Percentiles rank a stretch among this genome's conserved stretches.
phyloP scores from a whole-genome alignment of 2,797 vertebrate species.

The Alcedo quadribrachys region DNA sequence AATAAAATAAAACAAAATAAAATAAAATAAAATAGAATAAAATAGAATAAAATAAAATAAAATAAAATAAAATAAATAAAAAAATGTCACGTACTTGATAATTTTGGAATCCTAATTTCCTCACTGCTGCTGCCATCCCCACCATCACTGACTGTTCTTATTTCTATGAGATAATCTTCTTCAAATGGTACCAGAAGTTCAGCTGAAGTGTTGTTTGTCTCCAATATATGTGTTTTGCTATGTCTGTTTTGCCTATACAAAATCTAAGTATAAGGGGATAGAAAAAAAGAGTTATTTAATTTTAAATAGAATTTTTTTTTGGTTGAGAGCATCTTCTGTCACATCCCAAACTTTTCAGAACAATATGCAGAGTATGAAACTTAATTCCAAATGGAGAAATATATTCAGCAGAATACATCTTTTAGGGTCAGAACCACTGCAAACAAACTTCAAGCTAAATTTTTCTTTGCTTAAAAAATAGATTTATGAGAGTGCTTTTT shows the following conservation, averaged over 20 bases:
- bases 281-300: background rate
- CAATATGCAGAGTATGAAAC: background rate
- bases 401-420: background rate
- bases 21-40: background rate
- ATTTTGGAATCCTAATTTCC: constrained; percentile 89
- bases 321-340: background rate
- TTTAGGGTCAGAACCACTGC: background rate
- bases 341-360: background rate
- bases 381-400: background rate
- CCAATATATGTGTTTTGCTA: constrained; percentile 80
- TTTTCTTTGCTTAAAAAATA: background rate
- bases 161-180: constrained; percentile 90
- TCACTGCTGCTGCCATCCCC: constrained; percentile 90
- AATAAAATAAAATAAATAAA: background rate
- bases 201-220: constrained; percentile 89
- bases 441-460: background rate
- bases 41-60: too few species aligned
- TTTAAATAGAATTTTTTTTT: background rate
- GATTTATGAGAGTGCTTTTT: background rate
- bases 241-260: constrained; percentile 89
- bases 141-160: constrained; percentile 87
- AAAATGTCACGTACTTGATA: constrained; percentile 86
- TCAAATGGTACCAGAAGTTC: constrained; percentile 86
- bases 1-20: too few species aligned
- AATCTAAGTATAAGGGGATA: constrained; percentile 77